These are phyloP conservation scores for Pogoniulus pusillus DNA, from an alignment of 2,797 vertebrate genomes.

Conservation along the genomic window DNA sequence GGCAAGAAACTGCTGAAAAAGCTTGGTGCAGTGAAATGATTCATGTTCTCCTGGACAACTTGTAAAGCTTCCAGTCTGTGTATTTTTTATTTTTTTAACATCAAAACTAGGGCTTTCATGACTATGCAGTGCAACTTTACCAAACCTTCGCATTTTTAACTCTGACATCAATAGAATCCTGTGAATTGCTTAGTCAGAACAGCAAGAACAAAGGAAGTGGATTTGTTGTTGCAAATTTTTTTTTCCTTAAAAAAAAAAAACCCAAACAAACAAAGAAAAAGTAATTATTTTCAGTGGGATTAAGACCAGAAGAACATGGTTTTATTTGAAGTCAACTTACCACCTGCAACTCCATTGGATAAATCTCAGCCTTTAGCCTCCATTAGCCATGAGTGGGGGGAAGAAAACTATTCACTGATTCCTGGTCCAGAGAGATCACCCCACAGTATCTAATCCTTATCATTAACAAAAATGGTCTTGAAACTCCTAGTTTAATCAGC, in stretches of 20 bases:
- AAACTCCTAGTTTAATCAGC: slow-evolving; percentile 85
- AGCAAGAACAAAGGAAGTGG: slow-evolving; percentile 1
- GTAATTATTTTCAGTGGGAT: neutral
- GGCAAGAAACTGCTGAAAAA: slow-evolving; percentile 94
- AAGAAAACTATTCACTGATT: neutral
- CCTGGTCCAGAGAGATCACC: neutral
- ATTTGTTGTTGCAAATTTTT: neutral
- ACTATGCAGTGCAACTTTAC: slow-evolving; percentile 70
- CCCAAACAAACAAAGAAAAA: no score
- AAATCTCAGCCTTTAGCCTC: slow-evolving; percentile 47
- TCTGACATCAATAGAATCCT: slow-evolving; percentile 54
- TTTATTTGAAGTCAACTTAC: slow-evolving; percentile 31
- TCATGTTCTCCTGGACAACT: slow-evolving; percentile 70
- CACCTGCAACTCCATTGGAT: slow-evolving; percentile 14
- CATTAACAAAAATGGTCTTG: slow-evolving; percentile 73
- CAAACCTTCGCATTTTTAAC: slow-evolving; percentile 16
- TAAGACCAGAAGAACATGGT: slow-evolving; percentile 33
- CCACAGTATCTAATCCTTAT: neutral
- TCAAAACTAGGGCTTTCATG: slow-evolving; percentile 86
- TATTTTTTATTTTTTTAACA: slow-evolving; percentile 22
- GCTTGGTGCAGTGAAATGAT: slow-evolving; percentile 91
- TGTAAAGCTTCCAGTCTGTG: slow-evolving; percentile 73
- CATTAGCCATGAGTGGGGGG: slow-evolving; percentile 2
- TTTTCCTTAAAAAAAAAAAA: neutral
- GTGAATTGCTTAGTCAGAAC: slow-evolving; percentile 28